A percentile compares a stretch with the other conserved stretches of the same genome.
Evolutionary conservation across 53 echinoderm and acorn worm genomes (phyloP).

Genomic region (Antedon mediterranea): DNA sequence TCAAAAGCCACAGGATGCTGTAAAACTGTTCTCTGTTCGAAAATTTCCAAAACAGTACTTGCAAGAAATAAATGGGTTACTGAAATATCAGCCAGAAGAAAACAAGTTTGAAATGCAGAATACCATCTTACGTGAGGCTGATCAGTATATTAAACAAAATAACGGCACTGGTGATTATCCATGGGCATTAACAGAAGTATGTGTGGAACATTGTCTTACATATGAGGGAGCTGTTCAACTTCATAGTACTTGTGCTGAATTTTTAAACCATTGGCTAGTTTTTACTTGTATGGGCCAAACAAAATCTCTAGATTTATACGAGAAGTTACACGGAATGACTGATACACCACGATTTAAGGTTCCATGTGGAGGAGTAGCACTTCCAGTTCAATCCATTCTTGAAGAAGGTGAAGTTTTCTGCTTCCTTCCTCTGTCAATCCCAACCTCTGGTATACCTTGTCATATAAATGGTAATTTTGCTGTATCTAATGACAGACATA

Average conservation of each 20-base stretch:
- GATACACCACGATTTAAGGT: neutral
- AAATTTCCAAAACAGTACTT: neutral
- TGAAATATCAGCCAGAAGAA: neutral
- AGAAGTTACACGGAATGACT: too few relatives aligned
- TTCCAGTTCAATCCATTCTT: neutral
- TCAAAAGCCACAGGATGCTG: neutral
- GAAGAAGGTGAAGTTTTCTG: constrained; percentile 16
- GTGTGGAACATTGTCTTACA: neutral
- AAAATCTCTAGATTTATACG: neutral
- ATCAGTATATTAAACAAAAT: neutral
- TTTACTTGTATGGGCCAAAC: constrained; percentile 1
- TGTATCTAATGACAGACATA: constrained; percentile 21
- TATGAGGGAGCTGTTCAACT: constrained; percentile 19
- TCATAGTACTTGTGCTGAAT: constrained; percentile 27
- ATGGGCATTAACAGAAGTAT: neutral
- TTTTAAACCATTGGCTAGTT: neutral
- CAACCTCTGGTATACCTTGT: constrained; percentile 14
- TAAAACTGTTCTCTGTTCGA: too few relatives aligned
- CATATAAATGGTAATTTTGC: too few relatives aligned
- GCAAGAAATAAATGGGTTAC: neutral
- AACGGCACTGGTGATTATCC: neutral
- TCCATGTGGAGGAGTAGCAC: constrained; percentile 2
- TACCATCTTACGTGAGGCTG: neutral
- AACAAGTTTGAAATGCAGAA: neutral
- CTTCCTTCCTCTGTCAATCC: constrained; percentile 34